Conservation (phyloP, 2,113 vertebrate species). For the Halcyon senegalensis region DNA sequence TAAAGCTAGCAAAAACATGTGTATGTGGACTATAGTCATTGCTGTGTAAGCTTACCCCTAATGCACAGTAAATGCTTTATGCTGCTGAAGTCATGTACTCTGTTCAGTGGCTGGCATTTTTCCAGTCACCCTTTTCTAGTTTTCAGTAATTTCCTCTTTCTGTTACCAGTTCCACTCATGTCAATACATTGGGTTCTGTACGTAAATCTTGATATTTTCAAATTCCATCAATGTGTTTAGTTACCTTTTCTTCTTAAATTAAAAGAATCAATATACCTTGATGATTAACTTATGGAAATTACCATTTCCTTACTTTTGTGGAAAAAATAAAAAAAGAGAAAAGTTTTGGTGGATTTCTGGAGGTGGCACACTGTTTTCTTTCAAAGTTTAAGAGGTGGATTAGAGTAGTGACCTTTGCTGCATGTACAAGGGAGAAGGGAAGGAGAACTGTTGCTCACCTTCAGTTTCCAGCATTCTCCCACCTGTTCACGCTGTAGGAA, state of each 20-base stretch:
- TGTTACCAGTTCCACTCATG: background rate
- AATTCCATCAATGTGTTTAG: background rate
- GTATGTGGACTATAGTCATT: background rate
- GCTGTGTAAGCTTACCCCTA: background rate
- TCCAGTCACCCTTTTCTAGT: background rate
- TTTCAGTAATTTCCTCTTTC: background rate
- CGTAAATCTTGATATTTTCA: background rate
- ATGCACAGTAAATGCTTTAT: background rate
- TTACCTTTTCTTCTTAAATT: background rate
- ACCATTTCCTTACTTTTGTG: background rate
- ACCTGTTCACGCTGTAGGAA: conserved; percentile 31
- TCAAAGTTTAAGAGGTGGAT: background rate
- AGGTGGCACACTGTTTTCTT: background rate
- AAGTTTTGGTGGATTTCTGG: background rate
- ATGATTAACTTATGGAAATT: background rate
- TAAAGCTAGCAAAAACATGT: background rate
- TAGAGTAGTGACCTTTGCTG: conserved; percentile 18
- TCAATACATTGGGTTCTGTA: background rate
- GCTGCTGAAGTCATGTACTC: background rate
- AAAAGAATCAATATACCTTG: background rate
- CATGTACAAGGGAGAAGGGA: background rate
- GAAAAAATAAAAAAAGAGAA: background rate
- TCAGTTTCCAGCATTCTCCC: conserved; percentile 43
- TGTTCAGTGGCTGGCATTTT: background rate
- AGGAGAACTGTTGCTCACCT: conserved; percentile 47